Conservation (phyloP, 2,113 vertebrate species). For the Cochlearius cochlearius region DNA sequence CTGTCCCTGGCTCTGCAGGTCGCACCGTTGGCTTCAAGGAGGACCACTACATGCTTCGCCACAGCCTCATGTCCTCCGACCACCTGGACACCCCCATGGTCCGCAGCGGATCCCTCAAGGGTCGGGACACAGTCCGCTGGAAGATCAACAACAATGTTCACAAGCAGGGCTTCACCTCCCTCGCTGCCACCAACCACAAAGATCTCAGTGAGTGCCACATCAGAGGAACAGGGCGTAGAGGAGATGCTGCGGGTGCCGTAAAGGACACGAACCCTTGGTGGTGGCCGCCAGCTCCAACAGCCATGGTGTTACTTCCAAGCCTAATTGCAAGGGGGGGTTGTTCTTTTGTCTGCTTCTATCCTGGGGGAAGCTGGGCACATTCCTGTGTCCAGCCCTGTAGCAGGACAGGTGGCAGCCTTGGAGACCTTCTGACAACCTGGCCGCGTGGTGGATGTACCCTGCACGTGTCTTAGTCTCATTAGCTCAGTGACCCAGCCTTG, state of each 20-base stretch:
- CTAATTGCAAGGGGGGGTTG: background rate
- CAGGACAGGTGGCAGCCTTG: background rate
- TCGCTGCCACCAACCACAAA: conserved; percentile 75
- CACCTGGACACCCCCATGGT: conserved; percentile 93
- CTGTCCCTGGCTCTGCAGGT: conserved; percentile 67
- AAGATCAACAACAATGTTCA: conserved; percentile 94
- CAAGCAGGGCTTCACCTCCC: conserved; percentile 66
- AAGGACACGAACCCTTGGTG: background rate
- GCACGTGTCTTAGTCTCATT: background rate
- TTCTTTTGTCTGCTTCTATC: background rate
- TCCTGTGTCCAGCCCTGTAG: background rate
- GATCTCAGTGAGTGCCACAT: conserved; percentile 79
- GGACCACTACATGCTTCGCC: conserved; percentile 90
- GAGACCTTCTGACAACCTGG: background rate
- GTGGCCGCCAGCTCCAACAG: background rate
- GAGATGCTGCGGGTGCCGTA: fast-evolving
- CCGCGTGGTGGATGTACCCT: fast-evolving
- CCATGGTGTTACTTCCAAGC: background rate
- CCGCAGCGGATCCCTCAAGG: conserved; percentile 85
- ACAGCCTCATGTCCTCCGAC: conserved; percentile 87
- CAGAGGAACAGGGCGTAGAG: fast-evolving
- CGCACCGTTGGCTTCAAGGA: conserved; percentile 95
- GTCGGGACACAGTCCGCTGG: conserved; percentile 88
- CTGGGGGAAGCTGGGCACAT: background rate
- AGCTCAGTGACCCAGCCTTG: background rate